Conservation (phyloP, 2,888 invertebrate genomes). For the Platycnemis pennipes region DNA sequence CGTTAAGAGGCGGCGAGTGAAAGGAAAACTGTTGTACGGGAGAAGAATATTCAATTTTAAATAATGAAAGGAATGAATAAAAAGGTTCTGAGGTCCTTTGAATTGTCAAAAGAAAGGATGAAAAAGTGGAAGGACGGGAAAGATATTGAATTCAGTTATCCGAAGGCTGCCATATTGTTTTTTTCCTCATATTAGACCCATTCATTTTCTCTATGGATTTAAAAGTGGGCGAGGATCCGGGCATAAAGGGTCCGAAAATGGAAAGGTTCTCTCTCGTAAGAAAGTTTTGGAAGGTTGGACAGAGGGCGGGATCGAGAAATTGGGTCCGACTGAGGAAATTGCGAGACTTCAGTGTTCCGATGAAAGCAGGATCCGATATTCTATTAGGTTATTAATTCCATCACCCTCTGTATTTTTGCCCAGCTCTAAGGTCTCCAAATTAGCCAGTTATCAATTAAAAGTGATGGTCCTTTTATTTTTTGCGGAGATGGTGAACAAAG, state of each 20-base stretch:
- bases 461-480: not conserved
- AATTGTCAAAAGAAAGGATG: not conserved
- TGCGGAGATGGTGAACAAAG: too few species aligned
- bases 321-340: not conserved
- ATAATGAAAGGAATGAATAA: not conserved
- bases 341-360: not conserved
- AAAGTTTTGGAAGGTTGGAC: not conserved
- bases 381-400: not conserved
- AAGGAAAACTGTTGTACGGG: not conserved
- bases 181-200: not conserved
- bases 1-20: not conserved
- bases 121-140: not conserved
- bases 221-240: not conserved
- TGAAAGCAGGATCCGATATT: constrained; percentile 46
- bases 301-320: not conserved
- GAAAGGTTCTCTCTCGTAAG: not conserved
- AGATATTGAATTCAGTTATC: not conserved
- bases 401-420: not conserved
- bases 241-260: not conserved
- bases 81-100: not conserved
- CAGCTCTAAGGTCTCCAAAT: not conserved
- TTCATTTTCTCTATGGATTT: constrained; percentile 28
- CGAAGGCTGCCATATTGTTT: not conserved
- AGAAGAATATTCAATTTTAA: not conserved
- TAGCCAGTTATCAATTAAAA: not conserved